Evolutionary conservation across 2,797 vertebrate genomes (phyloP).

Genomic region (Peromyscus eremicus): DNA sequence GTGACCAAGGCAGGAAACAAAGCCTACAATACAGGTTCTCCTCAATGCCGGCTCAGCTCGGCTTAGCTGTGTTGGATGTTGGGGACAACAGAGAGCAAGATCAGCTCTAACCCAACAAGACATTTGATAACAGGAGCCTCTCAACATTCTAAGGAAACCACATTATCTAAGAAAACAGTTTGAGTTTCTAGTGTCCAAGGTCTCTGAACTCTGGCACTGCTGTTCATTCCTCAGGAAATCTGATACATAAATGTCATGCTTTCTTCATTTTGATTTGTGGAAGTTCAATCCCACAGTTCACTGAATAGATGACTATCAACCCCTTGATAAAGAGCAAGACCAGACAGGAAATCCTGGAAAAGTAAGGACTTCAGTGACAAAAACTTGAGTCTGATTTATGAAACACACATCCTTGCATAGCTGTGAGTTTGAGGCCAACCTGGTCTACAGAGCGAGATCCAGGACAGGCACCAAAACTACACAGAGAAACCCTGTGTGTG

Average conservation of each 20-base stretch:
- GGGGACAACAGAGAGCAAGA: background rate
- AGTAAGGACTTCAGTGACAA: background rate
- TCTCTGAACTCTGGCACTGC: slow-evolving; percentile 24
- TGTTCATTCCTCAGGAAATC: slow-evolving; percentile 21
- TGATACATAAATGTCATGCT: background rate
- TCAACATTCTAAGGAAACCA: slow-evolving; percentile 29
- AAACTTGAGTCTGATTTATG: slow-evolving; percentile 1
- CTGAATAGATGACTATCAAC: background rate
- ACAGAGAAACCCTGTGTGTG: too few relatives aligned
- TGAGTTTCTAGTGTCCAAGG: background rate
- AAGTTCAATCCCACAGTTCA: slow-evolving; percentile 38
- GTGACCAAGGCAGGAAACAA: background rate
- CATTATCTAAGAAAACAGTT: background rate
- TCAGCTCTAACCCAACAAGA: slow-evolving; percentile 25
- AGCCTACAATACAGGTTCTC: background rate
- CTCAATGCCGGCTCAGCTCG: background rate
- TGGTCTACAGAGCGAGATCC: too few relatives aligned
- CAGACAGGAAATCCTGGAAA: slow-evolving; percentile 30
- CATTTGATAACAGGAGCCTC: background rate
- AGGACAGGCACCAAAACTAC: too few relatives aligned
- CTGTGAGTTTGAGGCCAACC: too few relatives aligned
- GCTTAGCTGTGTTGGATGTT: background rate
- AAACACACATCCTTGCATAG: slow-evolving; percentile 12
- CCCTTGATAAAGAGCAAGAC: slow-evolving; percentile 48
- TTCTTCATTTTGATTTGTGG: slow-evolving; percentile 35